Percentiles rank a stretch among this genome's conserved stretches.
Evolutionary conservation across 1,140 invertebrate genomes (phyloP).

Genomic region (Lepidurus apus): DNA sequence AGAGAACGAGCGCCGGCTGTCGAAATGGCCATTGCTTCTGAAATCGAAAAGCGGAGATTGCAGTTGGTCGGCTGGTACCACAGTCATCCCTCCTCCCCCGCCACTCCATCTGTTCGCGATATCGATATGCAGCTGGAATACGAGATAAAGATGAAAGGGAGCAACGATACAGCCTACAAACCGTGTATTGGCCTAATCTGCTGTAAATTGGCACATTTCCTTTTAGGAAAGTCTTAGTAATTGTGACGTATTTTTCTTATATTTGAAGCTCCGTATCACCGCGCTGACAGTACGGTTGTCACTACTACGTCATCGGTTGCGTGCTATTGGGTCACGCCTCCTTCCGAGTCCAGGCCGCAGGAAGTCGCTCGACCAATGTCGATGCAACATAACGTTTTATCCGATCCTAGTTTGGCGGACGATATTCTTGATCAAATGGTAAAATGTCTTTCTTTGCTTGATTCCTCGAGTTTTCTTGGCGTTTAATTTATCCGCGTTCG

Average conservation of each 20-base stretch:
- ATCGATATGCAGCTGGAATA: constrained; percentile 89
- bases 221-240: constrained; percentile 23
- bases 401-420: constrained; percentile 73
- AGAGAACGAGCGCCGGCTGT: constrained; percentile 65
- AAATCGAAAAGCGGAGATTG: constrained; percentile 71
- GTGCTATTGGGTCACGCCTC: constrained; percentile 90
- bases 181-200: constrained; percentile 89
- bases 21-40: constrained; percentile 65
- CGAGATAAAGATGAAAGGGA: constrained; percentile 88
- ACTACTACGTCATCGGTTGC: constrained; percentile 60
- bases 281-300: constrained; percentile 66
- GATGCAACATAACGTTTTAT: constrained; percentile 73
- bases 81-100: constrained; percentile 82
- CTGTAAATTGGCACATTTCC: constrained; percentile 55
- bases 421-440: constrained; percentile 80
- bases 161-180: constrained; percentile 78
- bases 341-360: constrained; percentile 78
- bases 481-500: constrained; percentile 35
- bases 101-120: constrained; percentile 81
- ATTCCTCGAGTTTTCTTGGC: constrained; percentile 27
- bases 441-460: constrained; percentile 37
- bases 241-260: constrained; percentile 32
- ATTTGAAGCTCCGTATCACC: constrained; percentile 76
- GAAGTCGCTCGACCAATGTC: constrained; percentile 87
- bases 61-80: constrained; percentile 92